Evolutionary conservation across 2,113 vertebrate species (phyloP).

Genomic region (Odobenus rosmarus): DNA sequence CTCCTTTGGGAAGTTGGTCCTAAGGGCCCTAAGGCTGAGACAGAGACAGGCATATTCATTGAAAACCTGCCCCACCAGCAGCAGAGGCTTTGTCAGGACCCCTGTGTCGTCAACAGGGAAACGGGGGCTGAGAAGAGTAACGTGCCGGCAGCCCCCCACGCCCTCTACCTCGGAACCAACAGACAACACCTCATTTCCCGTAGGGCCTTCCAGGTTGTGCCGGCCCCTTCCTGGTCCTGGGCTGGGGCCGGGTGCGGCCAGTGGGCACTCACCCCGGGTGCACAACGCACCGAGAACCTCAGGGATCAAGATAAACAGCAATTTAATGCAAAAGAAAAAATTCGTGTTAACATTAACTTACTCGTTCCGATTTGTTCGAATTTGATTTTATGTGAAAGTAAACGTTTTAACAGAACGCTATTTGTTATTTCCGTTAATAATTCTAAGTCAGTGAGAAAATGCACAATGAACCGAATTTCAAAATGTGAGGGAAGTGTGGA

Average conservation of each 20-base stretch:
- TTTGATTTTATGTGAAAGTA: background rate
- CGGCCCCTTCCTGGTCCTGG: background rate
- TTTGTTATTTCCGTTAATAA: background rate
- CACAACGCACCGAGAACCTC: background rate
- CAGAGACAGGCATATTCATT: background rate
- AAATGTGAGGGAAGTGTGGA: background rate
- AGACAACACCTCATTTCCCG: background rate
- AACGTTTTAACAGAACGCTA: background rate
- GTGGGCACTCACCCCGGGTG: background rate
- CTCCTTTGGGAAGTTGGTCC: background rate
- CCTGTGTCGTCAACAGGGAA: background rate
- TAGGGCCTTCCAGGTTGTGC: background rate
- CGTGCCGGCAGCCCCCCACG: rapidly evolving
- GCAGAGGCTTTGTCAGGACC: background rate
- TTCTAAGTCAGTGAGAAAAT: background rate
- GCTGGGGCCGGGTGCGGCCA: background rate
- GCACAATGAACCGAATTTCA: background rate
- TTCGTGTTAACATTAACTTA: background rate
- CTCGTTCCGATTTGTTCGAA: background rate
- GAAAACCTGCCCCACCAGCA: background rate
- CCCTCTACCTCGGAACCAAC: no score
- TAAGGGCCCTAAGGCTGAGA: background rate
- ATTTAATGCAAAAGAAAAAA: background rate
- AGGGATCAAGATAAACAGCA: background rate
- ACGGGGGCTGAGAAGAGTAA: background rate